Percentiles rank a stretch among this genome's conserved stretches.
Evolutionary conservation across 1,140 invertebrate genomes (phyloP).

Genomic region (Aphidius ervi): DNA sequence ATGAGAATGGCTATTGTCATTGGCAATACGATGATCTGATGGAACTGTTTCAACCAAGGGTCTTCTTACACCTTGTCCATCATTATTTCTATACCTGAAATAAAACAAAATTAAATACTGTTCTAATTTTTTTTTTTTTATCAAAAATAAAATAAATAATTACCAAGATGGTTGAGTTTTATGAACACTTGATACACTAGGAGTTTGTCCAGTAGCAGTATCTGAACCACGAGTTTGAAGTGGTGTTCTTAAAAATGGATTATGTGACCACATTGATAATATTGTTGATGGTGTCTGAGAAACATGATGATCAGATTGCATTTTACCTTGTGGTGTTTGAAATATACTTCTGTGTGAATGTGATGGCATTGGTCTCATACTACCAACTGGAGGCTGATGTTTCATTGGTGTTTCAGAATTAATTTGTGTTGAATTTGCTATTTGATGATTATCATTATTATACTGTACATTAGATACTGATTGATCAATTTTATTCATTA

Average conservation of each 20-base stretch:
- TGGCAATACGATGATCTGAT: neutral
- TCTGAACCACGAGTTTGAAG: constrained; percentile 28
- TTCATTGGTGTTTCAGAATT: constrained; percentile 41
- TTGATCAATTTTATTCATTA: neutral
- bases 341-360: constrained; percentile 41
- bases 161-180: constrained; percentile 34
- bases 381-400: constrained; percentile 24
- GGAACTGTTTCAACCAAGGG: constrained; percentile 36
- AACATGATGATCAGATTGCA: constrained; percentile 23
- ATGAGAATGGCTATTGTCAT: no score
- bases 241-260: constrained; percentile 34
- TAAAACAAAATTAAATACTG: no score
- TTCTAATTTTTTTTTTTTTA: no score
- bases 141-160: constrained; percentile 7
- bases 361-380: constrained; percentile 35
- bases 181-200: constrained; percentile 26
- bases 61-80: constrained; percentile 30
- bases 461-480: neutral
- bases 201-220: constrained; percentile 21
- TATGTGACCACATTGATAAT: constrained; percentile 32
- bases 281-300: constrained; percentile 38
- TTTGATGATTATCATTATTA: no score
- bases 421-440: no score
- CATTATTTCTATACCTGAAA: constrained; percentile 27
- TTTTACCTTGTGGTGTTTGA: constrained; percentile 40